Evolutionary conservation across 2,888 invertebrate genomes (phyloP), one percentile per base, ranked within the genome.

Genomic region (Ormyrus pomaceus): DNA sequence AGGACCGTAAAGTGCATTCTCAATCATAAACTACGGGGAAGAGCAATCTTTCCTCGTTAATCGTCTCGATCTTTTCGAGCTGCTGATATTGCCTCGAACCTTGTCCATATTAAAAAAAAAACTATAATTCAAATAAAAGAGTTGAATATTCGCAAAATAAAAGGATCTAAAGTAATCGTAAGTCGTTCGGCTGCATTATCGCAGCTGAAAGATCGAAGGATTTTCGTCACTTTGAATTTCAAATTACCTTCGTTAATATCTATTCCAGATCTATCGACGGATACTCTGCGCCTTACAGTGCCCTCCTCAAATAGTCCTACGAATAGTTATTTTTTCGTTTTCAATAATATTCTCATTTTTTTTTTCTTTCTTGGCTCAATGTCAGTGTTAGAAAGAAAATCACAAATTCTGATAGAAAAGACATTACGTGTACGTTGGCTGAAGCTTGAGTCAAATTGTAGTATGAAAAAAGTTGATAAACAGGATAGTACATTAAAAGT

Each of bases 211-310:
- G 66, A 70, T 73, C 65, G 65, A 34, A 45, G 48, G 66, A 77
- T 77, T 51, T 68, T 76, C 34, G 34, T 68, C 64, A 53, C 70
- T 69, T 59, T 79, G 64, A 77, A 81, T 80, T 83, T 86, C 79
- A 70, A 76, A 83, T 89, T 90, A 92, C 93, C 93, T 91, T 93
- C 92, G 82, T 92, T 92, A 88, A 93, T 92, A 86, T 93, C 93
- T 86, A 93, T 88, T 88, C 92, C 92, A 87, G 92, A 91, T 89
- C 92, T 92, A 89, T 93, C 93, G 83, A 87, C 85, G 85, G 92
- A 92, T 84, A 92, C 92, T 83, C 92, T 89, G 86, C 93, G 88
- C 86, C 93, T 91, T 86, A 92, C 91, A 84, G 92, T 91, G 86
- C 87, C 86, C 85, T 90, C 90, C 83, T 90, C 89, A 87, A 85